phyloP scores from a whole-genome alignment of 2,113 vertebrate species.

The Crocuta crocuta region DNA sequence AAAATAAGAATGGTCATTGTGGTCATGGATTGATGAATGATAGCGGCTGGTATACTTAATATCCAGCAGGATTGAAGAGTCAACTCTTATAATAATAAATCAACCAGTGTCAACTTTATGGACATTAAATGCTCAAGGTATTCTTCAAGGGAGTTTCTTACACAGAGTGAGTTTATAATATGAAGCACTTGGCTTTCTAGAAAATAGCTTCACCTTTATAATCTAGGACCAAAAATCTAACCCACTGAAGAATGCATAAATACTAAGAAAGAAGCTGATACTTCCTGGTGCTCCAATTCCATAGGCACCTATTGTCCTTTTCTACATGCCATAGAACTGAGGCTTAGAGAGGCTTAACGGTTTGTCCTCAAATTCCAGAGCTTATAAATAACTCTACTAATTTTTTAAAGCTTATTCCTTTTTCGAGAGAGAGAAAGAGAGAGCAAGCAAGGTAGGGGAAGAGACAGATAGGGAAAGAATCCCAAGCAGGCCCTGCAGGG shows the following conservation, averaged over 20 bases:
- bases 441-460: no score
- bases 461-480: no score
- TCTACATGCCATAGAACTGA: background rate
- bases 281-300: background rate
- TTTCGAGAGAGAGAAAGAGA: no score
- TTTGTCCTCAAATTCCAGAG: background rate
- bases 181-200: background rate
- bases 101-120: background rate
- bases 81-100: background rate
- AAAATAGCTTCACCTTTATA: background rate
- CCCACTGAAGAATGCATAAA: background rate
- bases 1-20: background rate
- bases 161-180: background rate
- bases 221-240: background rate
- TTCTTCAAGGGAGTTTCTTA: background rate
- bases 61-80: background rate
- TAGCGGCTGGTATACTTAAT: background rate
- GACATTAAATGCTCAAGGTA: background rate
- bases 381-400: background rate
- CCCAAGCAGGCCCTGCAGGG: no score
- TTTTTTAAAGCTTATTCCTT: no score
- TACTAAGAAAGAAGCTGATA: background rate
- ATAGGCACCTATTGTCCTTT: background rate
- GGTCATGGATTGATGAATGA: background rate
- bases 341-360: background rate